These are phyloP conservation scores for Microcebus murinus DNA, from an alignment of 2,113 vertebrate species.

Conservation along the genomic window DNA sequence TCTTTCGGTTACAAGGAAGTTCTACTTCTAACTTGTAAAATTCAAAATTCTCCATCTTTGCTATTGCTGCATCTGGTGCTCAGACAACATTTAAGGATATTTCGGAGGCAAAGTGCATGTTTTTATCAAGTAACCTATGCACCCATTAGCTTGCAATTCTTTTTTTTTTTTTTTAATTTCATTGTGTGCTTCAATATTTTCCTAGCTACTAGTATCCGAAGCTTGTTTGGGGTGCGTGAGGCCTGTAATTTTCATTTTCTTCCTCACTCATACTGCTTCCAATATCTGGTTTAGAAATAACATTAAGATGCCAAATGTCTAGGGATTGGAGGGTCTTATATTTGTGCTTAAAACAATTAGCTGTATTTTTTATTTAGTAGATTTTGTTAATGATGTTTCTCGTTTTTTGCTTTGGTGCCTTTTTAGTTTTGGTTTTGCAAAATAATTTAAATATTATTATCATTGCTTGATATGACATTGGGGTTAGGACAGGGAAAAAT, in stretches of 20 bases:
- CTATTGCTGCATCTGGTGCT: background rate
- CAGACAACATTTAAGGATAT: background rate
- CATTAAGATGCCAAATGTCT: background rate
- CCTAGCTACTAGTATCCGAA: background rate
- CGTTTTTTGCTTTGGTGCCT: conserved; percentile 4
- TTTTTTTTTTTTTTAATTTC: background rate
- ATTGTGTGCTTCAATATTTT: background rate
- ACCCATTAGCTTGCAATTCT: background rate
- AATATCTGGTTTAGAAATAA: conserved; percentile 34
- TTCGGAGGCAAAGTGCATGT: background rate
- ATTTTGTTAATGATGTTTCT: background rate
- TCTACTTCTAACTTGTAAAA: background rate
- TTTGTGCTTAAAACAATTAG: background rate
- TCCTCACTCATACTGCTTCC: background rate
- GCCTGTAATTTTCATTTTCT: conserved; percentile 2
- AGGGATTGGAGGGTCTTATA: background rate
- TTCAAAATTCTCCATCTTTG: background rate
- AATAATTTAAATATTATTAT: conserved; percentile 67
- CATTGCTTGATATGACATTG: conserved; percentile 32
- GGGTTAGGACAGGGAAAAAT: conserved; percentile 14
- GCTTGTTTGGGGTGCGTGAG: conserved; percentile 16
- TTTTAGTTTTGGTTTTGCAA: background rate
- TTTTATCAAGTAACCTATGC: background rate
- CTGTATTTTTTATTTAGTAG: background rate
- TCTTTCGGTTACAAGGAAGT: background rate